phyloP scores from a whole-genome alignment of 1,140 invertebrate genomes.

The Sitophilus oryzae region DNA sequence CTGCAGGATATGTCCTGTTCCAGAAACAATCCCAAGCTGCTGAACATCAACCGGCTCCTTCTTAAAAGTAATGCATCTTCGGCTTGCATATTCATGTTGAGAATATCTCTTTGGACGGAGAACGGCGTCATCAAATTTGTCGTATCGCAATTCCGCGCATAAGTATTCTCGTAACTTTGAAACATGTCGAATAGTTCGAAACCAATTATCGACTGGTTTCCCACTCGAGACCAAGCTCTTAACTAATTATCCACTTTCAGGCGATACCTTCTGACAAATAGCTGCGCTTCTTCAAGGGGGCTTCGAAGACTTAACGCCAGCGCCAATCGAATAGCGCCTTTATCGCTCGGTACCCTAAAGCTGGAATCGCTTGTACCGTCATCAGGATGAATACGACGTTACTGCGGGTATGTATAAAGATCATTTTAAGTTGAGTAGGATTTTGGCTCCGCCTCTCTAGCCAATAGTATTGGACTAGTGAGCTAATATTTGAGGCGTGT shows the following conservation, averaged over 20 bases:
- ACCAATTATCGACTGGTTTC: conserved; percentile 6
- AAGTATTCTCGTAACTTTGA: conserved; percentile 21
- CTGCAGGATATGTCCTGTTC: conserved; percentile 30
- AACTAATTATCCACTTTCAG: conserved; percentile 30
- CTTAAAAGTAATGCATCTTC: conserved; percentile 30
- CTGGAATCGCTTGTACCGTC: too few species aligned
- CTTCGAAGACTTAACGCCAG: too few species aligned
- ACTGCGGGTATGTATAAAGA: not conserved
- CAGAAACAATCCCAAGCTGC: conserved; percentile 27
- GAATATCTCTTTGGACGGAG: conserved; percentile 61
- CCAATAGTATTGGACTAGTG: too few species aligned
- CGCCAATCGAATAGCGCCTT: too few species aligned
- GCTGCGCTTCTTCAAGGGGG: not conserved
- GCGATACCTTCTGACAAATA: not conserved
- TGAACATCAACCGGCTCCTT: conserved; percentile 25
- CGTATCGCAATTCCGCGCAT: conserved; percentile 22
- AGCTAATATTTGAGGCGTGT: not conserved
- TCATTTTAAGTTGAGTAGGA: not conserved
- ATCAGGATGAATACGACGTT: too few species aligned
- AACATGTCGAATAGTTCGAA: conserved; percentile 19
- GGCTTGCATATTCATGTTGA: conserved; percentile 46
- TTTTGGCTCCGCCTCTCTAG: not conserved
- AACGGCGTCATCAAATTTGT: conserved; percentile 50
- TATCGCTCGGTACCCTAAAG: too few species aligned
- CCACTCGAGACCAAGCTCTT: conserved; percentile 17